phyloP scores from a whole-genome alignment of 2,888 invertebrate genomes.

The Pachliopta kotzebuea region DNA sequence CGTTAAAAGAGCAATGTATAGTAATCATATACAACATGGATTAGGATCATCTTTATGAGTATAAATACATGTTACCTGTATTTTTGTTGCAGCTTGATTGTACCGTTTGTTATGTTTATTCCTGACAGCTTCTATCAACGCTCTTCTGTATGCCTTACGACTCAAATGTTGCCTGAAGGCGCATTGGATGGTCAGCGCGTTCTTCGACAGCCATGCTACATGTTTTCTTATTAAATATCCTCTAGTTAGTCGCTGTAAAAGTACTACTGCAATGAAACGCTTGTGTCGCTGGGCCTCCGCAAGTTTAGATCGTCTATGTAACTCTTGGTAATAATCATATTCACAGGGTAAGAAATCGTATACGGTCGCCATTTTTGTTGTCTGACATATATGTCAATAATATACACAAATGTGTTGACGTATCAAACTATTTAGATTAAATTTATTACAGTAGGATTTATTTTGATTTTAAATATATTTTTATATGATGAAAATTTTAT shows the following conservation, averaged over 20 bases:
- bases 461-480: too few relatives aligned
- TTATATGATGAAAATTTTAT: too few relatives aligned
- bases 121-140: conserved; percentile 57
- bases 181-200: conserved; percentile 65
- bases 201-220: conserved; percentile 57
- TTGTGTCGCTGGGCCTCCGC: conserved; percentile 51
- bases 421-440: too few relatives aligned
- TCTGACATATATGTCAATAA: neutral
- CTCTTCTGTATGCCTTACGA: conserved; percentile 51
- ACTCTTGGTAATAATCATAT: conserved; percentile 49
- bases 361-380: conserved; percentile 58
- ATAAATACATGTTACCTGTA: conserved; percentile 51
- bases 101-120: conserved; percentile 61
- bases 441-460: too few relatives aligned
- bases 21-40: too few relatives aligned
- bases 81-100: conserved; percentile 51
- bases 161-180: conserved; percentile 61
- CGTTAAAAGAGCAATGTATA: too few relatives aligned
- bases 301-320: conserved; percentile 51
- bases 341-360: conserved; percentile 46
- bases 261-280: conserved; percentile 54
- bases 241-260: conserved; percentile 57
- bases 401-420: too few relatives aligned
- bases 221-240: conserved; percentile 64
- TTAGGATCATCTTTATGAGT: too few relatives aligned